A percentile compares a stretch with the other conserved stretches of the same genome.
Conservation (phyloP, 2,113 vertebrate genomes). For the Accipiter virgatus region DNA sequence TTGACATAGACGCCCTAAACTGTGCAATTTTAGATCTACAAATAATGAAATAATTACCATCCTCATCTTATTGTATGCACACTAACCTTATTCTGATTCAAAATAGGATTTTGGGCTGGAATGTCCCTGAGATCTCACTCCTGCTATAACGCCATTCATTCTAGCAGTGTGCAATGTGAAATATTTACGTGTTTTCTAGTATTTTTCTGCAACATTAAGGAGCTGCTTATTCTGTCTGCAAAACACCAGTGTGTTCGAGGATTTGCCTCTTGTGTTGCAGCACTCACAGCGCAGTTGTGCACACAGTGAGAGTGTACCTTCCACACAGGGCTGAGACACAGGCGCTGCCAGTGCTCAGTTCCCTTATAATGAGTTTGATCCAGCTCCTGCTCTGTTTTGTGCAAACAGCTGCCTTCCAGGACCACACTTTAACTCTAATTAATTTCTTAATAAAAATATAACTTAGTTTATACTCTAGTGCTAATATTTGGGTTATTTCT, state of each 20-base stretch:
- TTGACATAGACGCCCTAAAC: not conserved
- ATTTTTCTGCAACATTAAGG: not conserved
- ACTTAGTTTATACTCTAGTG: not conserved
- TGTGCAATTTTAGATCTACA: not conserved
- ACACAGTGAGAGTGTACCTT: fast-evolving
- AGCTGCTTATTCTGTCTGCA: not conserved
- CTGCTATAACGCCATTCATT: not conserved
- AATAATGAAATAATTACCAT: not conserved
- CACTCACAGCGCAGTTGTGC: fast-evolving
- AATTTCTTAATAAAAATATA: not conserved
- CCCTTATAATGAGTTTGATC: not conserved
- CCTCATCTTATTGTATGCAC: not conserved
- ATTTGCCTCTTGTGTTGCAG: not conserved
- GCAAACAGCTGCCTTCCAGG: not conserved
- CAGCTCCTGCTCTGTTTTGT: not conserved
- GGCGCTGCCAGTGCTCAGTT: not conserved
- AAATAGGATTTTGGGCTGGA: not conserved
- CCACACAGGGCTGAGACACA: not conserved
- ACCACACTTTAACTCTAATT: not conserved
- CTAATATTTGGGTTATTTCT: not conserved
- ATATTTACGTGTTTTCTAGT: not conserved
- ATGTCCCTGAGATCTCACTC: not conserved
- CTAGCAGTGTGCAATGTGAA: not conserved
- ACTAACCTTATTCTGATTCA: not conserved
- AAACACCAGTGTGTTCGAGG: fast-evolving